phyloP scores from a whole-genome alignment of 2,113 vertebrate species.

The Pterocles gutturalis region DNA sequence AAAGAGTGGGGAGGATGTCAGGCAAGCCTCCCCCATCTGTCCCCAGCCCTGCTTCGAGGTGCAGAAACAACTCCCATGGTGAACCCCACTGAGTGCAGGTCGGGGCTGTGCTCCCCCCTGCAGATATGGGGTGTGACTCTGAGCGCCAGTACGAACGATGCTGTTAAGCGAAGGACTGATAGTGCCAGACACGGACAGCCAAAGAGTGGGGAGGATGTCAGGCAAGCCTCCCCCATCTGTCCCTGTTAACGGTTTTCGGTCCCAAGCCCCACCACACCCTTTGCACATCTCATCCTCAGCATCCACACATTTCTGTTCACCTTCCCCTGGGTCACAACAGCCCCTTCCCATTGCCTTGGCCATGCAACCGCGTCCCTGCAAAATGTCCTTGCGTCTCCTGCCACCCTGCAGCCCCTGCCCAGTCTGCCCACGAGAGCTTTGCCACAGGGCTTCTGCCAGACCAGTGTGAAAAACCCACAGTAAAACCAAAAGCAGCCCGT shows the following conservation, averaged over 20 bases:
- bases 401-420: neutral
- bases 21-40: conserved; percentile 21
- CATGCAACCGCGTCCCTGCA: rapidly evolving
- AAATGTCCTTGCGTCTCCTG: neutral
- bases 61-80: neutral
- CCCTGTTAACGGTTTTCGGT: neutral
- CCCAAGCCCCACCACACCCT: neutral
- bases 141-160: conserved; percentile 10
- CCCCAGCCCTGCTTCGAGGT: neutral
- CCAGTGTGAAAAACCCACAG: neutral
- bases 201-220: conserved; percentile 21
- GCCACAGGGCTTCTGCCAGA: neutral
- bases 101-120: neutral
- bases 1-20: conserved; percentile 21
- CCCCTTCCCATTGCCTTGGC: neutral
- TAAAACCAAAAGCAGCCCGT: neutral
- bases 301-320: neutral
- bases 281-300: neutral
- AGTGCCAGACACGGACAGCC: conserved; percentile 31
- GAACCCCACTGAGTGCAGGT: neutral
- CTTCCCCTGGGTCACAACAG: neutral
- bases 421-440: neutral
- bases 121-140: neutral
- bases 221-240: conserved; percentile 21
- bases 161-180: conserved; percentile 5